These are phyloP conservation scores for Carabus problematicus DNA, from an alignment of 2,888 invertebrate species.

Conservation along the genomic window DNA sequence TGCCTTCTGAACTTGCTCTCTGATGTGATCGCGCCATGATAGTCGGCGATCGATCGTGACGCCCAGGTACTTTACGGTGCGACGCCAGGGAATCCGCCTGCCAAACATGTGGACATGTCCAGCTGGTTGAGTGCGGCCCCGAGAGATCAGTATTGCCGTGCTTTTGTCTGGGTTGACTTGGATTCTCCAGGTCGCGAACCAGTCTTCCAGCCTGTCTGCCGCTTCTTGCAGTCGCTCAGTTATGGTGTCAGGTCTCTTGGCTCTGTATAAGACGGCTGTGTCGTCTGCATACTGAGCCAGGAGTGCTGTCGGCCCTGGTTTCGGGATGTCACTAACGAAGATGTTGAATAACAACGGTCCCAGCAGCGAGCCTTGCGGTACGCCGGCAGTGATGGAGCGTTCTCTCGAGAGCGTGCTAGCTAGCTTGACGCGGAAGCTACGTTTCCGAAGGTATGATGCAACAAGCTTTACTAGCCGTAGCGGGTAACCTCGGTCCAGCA, in stretches of 20 bases:
- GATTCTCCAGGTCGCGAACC: slow-evolving; percentile 7
- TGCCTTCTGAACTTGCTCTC: not conserved
- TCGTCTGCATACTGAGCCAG: slow-evolving; percentile 43
- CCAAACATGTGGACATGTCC: not conserved
- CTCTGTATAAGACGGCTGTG: slow-evolving; percentile 40
- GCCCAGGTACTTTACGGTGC: slow-evolving; percentile 3
- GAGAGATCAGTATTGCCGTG: slow-evolving; percentile 4
- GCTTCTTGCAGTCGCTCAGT: slow-evolving; percentile 1
- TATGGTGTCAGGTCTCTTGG: not conserved
- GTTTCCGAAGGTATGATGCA: slow-evolving; percentile 45
- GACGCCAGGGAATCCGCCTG: not conserved
- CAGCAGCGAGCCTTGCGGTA: slow-evolving; percentile 48
- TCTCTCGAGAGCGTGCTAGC: slow-evolving; percentile 37
- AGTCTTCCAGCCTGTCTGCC: not conserved
- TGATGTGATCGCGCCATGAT: not conserved
- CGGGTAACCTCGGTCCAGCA: slow-evolving; percentile 44
- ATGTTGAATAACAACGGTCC: slow-evolving; percentile 46
- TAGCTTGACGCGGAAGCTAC: slow-evolving; percentile 45
- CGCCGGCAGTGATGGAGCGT: slow-evolving; percentile 47
- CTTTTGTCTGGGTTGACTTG: too few species aligned
- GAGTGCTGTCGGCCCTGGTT: slow-evolving; percentile 30
- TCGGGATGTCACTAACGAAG: slow-evolving; percentile 47
- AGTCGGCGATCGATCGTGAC: not conserved
- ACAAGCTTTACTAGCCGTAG: slow-evolving; percentile 45
- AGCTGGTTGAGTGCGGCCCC: not conserved